Evolutionary conservation across 1,140 invertebrate species (phyloP).

Genomic region (Leptinotarsa lineolata): DNA sequence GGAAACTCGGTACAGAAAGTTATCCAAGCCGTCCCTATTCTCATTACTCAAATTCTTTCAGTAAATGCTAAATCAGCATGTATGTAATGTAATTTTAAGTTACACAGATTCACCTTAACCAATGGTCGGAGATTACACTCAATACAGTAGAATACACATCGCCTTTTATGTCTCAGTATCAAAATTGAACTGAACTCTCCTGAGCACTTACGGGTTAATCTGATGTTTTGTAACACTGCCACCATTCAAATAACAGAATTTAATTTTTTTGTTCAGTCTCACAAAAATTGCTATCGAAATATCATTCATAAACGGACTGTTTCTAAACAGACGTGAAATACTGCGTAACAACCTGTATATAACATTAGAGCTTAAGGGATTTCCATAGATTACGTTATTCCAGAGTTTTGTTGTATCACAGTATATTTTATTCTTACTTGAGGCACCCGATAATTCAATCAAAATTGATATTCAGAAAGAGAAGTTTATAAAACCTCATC

Average conservation of each 20-base stretch:
- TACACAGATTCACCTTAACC: no score
- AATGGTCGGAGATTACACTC: no score
- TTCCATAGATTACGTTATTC: constrained; percentile 33
- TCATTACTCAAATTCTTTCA: no score
- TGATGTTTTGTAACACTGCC: background rate
- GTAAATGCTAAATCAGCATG: no score
- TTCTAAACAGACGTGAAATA: constrained; percentile 6
- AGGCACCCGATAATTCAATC: background rate
- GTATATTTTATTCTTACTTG: background rate
- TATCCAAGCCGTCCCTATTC: no score
- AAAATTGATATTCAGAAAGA: background rate
- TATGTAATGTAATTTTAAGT: no score
- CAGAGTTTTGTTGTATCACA: background rate
- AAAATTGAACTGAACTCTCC: no score
- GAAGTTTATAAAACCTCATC: background rate
- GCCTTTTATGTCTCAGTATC: no score
- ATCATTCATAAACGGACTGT: constrained; percentile 17
- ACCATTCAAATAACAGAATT: background rate
- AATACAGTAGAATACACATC: no score
- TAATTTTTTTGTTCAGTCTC: background rate
- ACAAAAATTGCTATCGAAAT: background rate
- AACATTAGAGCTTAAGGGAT: constrained; percentile 34
- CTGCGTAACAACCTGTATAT: constrained; percentile 33
- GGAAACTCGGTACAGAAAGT: no score
- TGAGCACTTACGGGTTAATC: background rate